Conservation (phyloP, 2,888 invertebrate genomes). For the Sympetrum striolatum region DNA sequence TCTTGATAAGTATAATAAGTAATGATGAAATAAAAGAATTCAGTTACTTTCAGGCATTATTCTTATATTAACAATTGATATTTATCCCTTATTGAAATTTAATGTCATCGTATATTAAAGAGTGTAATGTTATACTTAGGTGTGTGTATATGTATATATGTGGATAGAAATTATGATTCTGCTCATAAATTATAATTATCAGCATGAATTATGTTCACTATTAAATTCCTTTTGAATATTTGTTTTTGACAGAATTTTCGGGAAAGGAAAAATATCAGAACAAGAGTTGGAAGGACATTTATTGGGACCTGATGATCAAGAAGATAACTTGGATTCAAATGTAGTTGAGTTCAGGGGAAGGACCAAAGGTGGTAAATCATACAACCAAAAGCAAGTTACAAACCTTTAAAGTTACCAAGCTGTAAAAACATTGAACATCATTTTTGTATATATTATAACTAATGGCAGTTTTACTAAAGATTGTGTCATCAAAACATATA, state of each 20-base stretch:
- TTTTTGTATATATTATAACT: too few species aligned
- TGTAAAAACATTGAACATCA: not conserved
- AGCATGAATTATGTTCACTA: too few species aligned
- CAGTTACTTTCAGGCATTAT: too few species aligned
- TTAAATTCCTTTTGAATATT: not conserved
- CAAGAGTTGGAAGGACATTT: slow-evolving; percentile 31
- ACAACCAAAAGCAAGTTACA: not conserved
- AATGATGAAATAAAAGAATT: too few species aligned
- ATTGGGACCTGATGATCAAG: slow-evolving; percentile 8
- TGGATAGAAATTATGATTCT: not conserved
- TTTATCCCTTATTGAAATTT: too few species aligned
- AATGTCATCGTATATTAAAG: too few species aligned
- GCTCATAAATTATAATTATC: not conserved
- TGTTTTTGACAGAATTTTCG: slow-evolving; percentile 12
- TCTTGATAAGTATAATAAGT: too few species aligned
- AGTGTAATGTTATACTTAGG: too few species aligned
- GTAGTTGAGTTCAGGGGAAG: not conserved
- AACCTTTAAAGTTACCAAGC: not conserved
- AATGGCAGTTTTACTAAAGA: too few species aligned
- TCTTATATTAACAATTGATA: too few species aligned
- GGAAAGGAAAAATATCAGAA: slow-evolving; percentile 15
- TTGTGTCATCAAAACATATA: too few species aligned
- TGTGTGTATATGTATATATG: too few species aligned
- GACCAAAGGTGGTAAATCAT: slow-evolving; percentile 11
- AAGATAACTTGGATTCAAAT: not conserved